These are phyloP conservation scores for Gyps fulvus DNA, from an alignment of 2,113 vertebrate species.

Conservation along the genomic window DNA sequence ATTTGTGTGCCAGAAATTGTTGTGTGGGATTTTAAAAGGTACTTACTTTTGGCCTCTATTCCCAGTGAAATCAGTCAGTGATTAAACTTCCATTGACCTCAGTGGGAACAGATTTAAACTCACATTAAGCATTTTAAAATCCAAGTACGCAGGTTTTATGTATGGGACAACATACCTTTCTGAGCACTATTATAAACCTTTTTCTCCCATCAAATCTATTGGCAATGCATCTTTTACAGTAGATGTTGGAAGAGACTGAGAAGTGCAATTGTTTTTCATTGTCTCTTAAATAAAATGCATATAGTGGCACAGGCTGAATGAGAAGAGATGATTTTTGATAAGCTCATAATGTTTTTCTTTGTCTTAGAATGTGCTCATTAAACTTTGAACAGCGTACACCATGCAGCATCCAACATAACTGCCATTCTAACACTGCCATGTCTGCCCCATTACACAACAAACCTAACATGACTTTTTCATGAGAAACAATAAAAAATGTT, in stretches of 20 bases:
- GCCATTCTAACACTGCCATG: not conserved
- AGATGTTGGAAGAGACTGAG: not conserved
- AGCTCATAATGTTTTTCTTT: slow-evolving; percentile 9
- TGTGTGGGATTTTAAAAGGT: slow-evolving; percentile 37
- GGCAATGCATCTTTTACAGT: not conserved
- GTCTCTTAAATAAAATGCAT: not conserved
- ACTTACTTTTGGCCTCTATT: slow-evolving; percentile 34
- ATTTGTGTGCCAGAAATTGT: slow-evolving; percentile 24
- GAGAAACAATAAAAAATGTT: slow-evolving; percentile 57
- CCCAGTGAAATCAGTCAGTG: slow-evolving; percentile 24
- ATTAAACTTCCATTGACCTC: slow-evolving; percentile 50
- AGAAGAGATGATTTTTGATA: slow-evolving; percentile 11
- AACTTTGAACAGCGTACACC: slow-evolving; percentile 48
- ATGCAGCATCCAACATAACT: not conserved
- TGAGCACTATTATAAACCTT: not conserved
- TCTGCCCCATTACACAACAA: slow-evolving; percentile 41
- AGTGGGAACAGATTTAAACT: slow-evolving; percentile 15
- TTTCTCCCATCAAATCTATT: not conserved
- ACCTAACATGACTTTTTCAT: slow-evolving; percentile 68
- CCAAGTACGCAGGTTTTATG: not conserved
- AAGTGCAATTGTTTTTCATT: not conserved
- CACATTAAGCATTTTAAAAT: not conserved
- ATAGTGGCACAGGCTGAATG: not conserved
- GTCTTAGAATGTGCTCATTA: slow-evolving; percentile 53
- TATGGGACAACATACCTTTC: not conserved